Evolutionary conservation across 2,888 invertebrate genomes (phyloP), one percentile per base, ranked within the genome.

Genomic region (Cerastoderma edule): DNA sequence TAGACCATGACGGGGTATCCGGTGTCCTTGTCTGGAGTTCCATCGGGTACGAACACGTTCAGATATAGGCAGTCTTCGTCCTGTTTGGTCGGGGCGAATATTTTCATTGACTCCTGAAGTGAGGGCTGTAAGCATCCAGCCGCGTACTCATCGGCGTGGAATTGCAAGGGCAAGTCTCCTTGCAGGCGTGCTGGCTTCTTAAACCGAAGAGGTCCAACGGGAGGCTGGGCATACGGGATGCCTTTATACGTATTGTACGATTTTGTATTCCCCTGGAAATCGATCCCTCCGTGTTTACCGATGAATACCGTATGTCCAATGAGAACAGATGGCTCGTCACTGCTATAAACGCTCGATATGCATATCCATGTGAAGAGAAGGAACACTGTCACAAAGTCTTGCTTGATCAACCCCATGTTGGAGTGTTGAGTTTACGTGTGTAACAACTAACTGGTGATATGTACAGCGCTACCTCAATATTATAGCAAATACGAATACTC

Each of bases 1-100:
- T 44, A 71, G 1, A 71, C 65, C 54, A 71, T 53, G 10, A 71
- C 71, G 1, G 71, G 54, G 35, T 50, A 35, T 16, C 68, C 68
- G 3, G 30, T 16, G 1, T 24, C n/a, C 32, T 44, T 46, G 22
- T 57, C 68, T 1, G 68, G 28, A n/a, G 28, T 19, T 24, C 19
- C 10, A 24, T 68, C 57, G 6, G 68, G 57, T n/a, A 68, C 68
- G 28, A 44, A 68, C 1, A 68, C 57, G 44, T 68, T 68, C 13
- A 57, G 32, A 56, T 22, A 66, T 30, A 66, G 33, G 39, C 66
- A 66, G 24, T 66, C 53, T 39, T 66, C 66, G 8, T 28, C 28
- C 24, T 32, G 48, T 3, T 27, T 50, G n/a, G 32, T 32, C 3
- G 66, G 66, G 8, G 44, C 6, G 13, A 50, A 2, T 1, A 60